A percentile compares a stretch with the other conserved stretches of the same genome.
phyloP scores from a whole-genome alignment of 1,140 invertebrate genomes.

The Oreohelix idahoensis region DNA sequence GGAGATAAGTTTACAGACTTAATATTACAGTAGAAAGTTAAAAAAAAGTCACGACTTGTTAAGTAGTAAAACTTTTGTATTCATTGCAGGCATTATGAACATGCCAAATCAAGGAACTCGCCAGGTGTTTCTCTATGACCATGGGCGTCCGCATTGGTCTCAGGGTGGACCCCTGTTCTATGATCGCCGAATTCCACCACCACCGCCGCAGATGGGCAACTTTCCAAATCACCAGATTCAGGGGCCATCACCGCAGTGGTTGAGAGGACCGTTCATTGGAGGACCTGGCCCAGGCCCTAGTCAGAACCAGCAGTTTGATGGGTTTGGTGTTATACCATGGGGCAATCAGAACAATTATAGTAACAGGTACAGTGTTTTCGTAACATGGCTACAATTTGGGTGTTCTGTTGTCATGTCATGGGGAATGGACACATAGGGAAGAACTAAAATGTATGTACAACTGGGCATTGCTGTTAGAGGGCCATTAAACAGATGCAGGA shows the following conservation, averaged over 20 bases:
- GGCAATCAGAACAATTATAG: slow-evolving; percentile 43
- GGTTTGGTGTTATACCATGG: slow-evolving; percentile 51
- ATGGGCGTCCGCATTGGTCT: slow-evolving; percentile 51
- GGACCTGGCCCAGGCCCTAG: slow-evolving; percentile 40
- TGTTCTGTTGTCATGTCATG: no score
- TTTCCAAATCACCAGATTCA: slow-evolving; percentile 34
- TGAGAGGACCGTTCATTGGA: slow-evolving; percentile 44
- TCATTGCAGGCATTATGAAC: slow-evolving; percentile 47
- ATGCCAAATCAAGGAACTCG: slow-evolving; percentile 51
- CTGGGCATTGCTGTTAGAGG: no score
- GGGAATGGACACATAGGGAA: no score
- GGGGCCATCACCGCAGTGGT: slow-evolving; percentile 48
- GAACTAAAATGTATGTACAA: no score
- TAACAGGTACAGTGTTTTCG: slow-evolving; percentile 18
- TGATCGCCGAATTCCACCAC: slow-evolving; percentile 45
- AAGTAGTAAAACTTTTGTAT: neutral
- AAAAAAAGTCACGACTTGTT: no score
- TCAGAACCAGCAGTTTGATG: slow-evolving; percentile 44
- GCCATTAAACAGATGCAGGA: no score
- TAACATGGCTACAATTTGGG: no score
- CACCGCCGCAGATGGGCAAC: slow-evolving; percentile 41
- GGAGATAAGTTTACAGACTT: no score
- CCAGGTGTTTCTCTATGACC: slow-evolving; percentile 52
- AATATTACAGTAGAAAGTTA: no score
- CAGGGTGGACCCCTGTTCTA: slow-evolving; percentile 52